These are phyloP conservation scores for Eupithecia tripunctaria DNA, from an alignment of 2,888 invertebrate species.

Conservation along the genomic window DNA sequence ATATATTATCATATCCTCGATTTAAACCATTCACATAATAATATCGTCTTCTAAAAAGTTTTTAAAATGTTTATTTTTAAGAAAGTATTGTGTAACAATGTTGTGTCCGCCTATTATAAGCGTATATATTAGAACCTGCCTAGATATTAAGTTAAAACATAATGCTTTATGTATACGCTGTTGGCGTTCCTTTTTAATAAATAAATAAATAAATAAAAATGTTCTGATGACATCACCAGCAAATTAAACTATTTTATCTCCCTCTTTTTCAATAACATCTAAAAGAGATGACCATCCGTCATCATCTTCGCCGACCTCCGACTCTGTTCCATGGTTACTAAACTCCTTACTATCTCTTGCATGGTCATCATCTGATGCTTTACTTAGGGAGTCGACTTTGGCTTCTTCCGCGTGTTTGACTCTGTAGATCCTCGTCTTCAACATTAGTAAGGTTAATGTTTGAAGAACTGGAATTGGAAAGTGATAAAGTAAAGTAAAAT, in stretches of 20 bases:
- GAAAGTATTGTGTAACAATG: no score
- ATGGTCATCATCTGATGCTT: neutral
- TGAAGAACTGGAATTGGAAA: neutral
- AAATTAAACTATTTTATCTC: neutral
- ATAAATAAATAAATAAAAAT: no score
- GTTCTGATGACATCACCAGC: neutral
- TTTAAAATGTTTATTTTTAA: no score
- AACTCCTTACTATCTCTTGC: neutral
- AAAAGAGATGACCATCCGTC: neutral
- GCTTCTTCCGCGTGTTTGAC: neutral
- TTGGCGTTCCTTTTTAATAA: no score
- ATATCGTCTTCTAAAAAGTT: neutral
- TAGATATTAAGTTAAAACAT: no score
- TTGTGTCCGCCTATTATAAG: no score
- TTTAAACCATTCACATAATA: neutral
- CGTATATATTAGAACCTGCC: no score
- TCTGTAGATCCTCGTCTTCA: constrained; percentile 2
- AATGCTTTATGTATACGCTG: no score
- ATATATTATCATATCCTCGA: neutral
- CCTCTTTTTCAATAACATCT: neutral
- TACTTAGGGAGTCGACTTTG: no score
- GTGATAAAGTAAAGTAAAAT: no score
- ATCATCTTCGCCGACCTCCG: neutral
- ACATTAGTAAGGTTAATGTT: neutral
- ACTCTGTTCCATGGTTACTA: neutral